Percentiles rank a stretch among this genome's conserved stretches.
Evolutionary conservation across 2,797 vertebrate genomes (phyloP).

Genomic region (Zenarchopterus dispar): DNA sequence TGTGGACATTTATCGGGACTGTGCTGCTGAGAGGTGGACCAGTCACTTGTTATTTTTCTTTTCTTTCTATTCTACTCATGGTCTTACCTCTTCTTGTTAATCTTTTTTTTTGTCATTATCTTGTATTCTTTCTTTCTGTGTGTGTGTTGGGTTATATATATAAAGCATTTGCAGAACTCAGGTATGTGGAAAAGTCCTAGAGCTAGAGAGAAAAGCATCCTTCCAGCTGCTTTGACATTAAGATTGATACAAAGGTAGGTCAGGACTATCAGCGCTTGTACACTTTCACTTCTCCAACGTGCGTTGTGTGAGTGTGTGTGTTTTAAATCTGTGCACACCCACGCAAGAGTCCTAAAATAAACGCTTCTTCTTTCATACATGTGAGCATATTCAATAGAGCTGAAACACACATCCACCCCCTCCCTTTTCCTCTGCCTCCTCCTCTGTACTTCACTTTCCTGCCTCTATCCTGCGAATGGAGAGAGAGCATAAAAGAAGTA

Average conservation of each 20-base stretch:
- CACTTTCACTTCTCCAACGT: constrained; percentile 48
- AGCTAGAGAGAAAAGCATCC: constrained; percentile 48
- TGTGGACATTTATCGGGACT: constrained; percentile 33
- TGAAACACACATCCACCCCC: constrained; percentile 69
- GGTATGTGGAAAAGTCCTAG: constrained; percentile 45
- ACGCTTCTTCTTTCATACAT: constrained; percentile 82
- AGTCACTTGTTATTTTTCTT: constrained; percentile 29
- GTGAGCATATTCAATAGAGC: constrained; percentile 79
- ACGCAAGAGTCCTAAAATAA: constrained; percentile 82
- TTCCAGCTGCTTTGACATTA: constrained; percentile 64
- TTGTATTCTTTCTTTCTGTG: constrained; percentile 16
- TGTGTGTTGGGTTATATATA: constrained; percentile 28
- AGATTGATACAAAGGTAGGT: constrained; percentile 73
- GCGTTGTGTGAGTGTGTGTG: constrained; percentile 44
- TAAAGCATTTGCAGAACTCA: constrained; percentile 45
- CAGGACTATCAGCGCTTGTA: constrained; percentile 58
- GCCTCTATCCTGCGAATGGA: constrained; percentile 50
- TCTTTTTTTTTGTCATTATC: constrained; percentile 6
- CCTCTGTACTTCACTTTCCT: constrained; percentile 43
- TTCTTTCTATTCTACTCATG: constrained; percentile 2
- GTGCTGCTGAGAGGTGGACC: constrained; percentile 41
- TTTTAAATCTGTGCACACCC: constrained; percentile 75
- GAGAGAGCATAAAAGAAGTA: constrained; percentile 30
- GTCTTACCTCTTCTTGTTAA: constrained; percentile 8
- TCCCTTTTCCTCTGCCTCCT: constrained; percentile 45